Percentiles rank a stretch among this genome's conserved stretches.
phyloP scores from a whole-genome alignment of 2,888 invertebrate genomes.

The Pristionchus exspectatus region DNA sequence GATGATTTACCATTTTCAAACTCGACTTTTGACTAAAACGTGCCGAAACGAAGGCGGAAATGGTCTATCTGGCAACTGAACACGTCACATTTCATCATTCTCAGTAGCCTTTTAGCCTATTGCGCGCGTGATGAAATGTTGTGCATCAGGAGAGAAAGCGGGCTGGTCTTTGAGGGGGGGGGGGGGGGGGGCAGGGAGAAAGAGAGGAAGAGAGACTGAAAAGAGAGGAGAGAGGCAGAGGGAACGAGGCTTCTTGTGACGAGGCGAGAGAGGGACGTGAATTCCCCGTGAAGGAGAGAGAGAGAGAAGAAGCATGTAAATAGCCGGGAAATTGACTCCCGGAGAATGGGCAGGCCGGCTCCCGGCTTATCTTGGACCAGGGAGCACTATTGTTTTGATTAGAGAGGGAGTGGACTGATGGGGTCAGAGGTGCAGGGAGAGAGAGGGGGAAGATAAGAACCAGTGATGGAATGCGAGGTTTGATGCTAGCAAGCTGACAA shows the following conservation, averaged over 20 bases:
- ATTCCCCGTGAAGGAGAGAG: slow-evolving; percentile 27
- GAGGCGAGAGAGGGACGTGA: background rate
- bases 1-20: background rate
- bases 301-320: background rate
- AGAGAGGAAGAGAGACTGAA: background rate
- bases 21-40: background rate
- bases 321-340: background rate
- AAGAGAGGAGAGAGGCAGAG: background rate
- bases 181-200: too few relatives aligned
- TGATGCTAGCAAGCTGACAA: background rate
- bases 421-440: slow-evolving; percentile 26
- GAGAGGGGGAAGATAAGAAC: background rate
- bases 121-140: slow-evolving; percentile 28
- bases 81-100: slow-evolving; percentile 5
- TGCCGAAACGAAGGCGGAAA: background rate
- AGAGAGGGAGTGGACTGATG: background rate
- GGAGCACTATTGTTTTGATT: background rate
- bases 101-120: background rate
- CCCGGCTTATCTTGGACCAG: background rate
- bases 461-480: background rate
- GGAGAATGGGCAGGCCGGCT: background rate
- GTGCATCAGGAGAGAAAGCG: slow-evolving; percentile 5
- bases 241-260: slow-evolving; percentile 4
- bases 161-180: background rate
- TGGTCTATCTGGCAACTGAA: background rate